A percentile compares a stretch with the other conserved stretches of the same genome.
Evolutionary conservation across 2,113 vertebrate species (phyloP).

Genomic region (Calonectris borealis): DNA sequence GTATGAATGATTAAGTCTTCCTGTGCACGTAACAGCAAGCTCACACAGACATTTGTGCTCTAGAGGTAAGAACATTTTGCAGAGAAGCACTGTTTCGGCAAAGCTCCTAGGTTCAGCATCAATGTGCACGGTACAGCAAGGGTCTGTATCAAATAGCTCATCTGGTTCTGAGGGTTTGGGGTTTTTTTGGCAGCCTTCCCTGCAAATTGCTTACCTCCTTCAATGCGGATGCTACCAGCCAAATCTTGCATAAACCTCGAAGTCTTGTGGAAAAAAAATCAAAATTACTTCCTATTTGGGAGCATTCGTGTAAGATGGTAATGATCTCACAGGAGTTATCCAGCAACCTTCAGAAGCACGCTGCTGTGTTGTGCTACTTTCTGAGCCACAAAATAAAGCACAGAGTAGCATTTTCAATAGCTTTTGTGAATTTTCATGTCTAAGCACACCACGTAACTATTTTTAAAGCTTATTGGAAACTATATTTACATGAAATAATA

Average conservation of each 20-base stretch:
- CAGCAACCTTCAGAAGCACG: background rate
- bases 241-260: constrained; percentile 6
- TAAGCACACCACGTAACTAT: background rate
- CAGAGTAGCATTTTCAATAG: background rate
- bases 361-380: background rate
- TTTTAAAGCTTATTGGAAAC: constrained; percentile 53
- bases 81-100: background rate
- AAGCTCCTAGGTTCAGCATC: background rate
- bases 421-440: background rate
- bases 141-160: background rate
- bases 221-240: background rate
- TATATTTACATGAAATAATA: constrained; percentile 41
- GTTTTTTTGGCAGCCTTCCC: background rate
- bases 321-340: background rate
- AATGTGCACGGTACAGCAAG: background rate
- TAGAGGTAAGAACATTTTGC: background rate
- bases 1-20: background rate
- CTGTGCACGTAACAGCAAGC: background rate
- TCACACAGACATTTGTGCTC: background rate
- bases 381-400: background rate
- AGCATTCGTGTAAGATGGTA: background rate
- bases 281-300: background rate
- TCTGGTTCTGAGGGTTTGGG: background rate
- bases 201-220: constrained; percentile 17
- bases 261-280: background rate